Conservation (phyloP, 2,888 invertebrate species). For the Ochropacha duplaris region DNA sequence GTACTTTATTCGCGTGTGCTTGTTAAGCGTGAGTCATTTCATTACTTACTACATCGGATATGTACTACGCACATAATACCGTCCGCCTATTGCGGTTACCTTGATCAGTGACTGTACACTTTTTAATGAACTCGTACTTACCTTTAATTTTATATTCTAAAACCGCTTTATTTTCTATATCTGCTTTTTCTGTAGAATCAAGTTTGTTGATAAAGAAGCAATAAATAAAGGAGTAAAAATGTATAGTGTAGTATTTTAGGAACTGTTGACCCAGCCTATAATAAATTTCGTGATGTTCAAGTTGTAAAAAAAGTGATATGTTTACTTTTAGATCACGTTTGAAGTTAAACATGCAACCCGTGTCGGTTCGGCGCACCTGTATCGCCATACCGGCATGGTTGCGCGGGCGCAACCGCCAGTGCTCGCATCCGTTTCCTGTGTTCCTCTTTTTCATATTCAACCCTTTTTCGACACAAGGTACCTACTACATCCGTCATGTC, state of each 20-base stretch:
- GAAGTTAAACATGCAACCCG: constrained; percentile 47
- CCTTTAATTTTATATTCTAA: too few relatives aligned
- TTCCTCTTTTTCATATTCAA: constrained; percentile 46
- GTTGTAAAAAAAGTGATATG: constrained; percentile 28
- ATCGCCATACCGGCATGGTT: constrained; percentile 25
- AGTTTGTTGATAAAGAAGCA: too few relatives aligned
- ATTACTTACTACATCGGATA: constrained; percentile 39
- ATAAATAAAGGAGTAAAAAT: background rate
- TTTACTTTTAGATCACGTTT: constrained; percentile 51
- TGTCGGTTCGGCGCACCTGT: constrained; percentile 56
- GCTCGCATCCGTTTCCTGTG: constrained; percentile 74
- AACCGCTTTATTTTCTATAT: too few relatives aligned
- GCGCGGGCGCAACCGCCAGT: constrained; percentile 44
- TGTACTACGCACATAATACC: constrained; percentile 19
- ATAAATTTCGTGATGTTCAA: background rate
- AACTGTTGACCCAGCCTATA: background rate
- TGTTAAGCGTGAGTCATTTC: constrained; percentile 44
- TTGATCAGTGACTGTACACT: background rate
- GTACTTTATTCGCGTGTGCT: constrained; percentile 27
- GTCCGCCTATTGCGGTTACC: background rate
- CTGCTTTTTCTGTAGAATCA: too few relatives aligned
- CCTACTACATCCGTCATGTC: constrained; percentile 41
- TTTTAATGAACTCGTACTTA: background rate
- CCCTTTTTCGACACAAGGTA: constrained; percentile 44
- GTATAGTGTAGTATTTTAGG: background rate